Evolutionary conservation across 2,888 invertebrate genomes (phyloP).

Genomic region (Caenorhabditis wallacei): DNA sequence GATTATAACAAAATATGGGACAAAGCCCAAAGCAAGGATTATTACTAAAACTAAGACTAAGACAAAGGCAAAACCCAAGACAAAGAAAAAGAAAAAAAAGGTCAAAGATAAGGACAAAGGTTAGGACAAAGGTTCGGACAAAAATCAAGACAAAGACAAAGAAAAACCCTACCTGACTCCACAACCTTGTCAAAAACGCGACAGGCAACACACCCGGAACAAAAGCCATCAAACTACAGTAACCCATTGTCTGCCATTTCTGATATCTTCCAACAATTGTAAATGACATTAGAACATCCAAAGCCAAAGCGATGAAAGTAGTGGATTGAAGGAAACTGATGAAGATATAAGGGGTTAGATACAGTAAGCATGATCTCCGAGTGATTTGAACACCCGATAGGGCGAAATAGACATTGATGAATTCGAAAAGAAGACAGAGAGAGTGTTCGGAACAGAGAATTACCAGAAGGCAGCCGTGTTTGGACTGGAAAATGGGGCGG

Average conservation of each 20-base stretch:
- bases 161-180: slow-evolving; percentile 23
- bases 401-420: slow-evolving; percentile 49
- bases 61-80: too few species aligned
- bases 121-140: too few species aligned
- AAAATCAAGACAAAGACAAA: too few species aligned
- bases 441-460: slow-evolving; percentile 51
- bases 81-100: too few species aligned
- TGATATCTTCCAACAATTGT: slow-evolving; percentile 34
- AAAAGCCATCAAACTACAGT: slow-evolving; percentile 28
- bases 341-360: slow-evolving; percentile 46
- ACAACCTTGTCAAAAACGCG: slow-evolving; percentile 28
- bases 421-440: slow-evolving; percentile 40
- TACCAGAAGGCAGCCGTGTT: slow-evolving; percentile 40
- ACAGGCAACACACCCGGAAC: slow-evolving; percentile 21
- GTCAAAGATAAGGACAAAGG: too few species aligned
- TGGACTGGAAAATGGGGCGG: slow-evolving; percentile 45
- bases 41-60: too few species aligned
- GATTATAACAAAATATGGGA: too few species aligned
- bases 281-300: slow-evolving; percentile 41
- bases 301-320: slow-evolving; percentile 32
- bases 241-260: slow-evolving; percentile 25
- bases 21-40: too few species aligned
- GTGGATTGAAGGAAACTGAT: slow-evolving; percentile 42
- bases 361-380: slow-evolving; percentile 22
- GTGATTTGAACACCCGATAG: slow-evolving; percentile 32